Percentiles rank a stretch among this genome's conserved stretches.
These are phyloP conservation scores for Oostethus manadensis DNA, from an alignment of 2,113 vertebrate genomes.

Conservation along the genomic window DNA sequence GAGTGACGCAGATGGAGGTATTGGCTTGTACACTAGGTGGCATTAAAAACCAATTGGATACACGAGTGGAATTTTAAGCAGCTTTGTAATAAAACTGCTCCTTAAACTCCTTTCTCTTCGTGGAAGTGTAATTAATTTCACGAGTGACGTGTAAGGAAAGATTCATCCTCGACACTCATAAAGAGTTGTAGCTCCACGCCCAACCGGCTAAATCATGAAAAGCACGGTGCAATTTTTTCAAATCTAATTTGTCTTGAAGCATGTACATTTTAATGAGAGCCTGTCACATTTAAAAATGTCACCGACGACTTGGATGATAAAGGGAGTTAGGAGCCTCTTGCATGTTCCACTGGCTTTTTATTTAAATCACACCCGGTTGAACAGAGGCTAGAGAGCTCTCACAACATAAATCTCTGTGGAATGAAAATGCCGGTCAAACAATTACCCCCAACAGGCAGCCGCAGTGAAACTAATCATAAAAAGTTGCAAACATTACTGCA, in stretches of 20 bases:
- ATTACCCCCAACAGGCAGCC: not conserved
- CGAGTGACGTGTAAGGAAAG: not conserved
- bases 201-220: not conserved
- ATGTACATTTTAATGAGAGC: not conserved
- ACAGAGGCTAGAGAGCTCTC: not conserved
- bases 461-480: not conserved
- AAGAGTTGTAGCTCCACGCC: not conserved
- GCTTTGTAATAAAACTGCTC: not conserved
- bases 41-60: slow-evolving; percentile 36
- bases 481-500: not conserved
- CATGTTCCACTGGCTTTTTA: not conserved
- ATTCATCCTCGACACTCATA: not conserved
- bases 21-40: slow-evolving; percentile 51
- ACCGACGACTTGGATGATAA: not conserved
- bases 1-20: not conserved
- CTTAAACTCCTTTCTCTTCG: not conserved
- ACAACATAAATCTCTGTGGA: not conserved
- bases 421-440: not conserved
- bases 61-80: slow-evolving; percentile 41
- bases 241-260: too few species aligned
- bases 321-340: not conserved
- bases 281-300: slow-evolving; percentile 1
- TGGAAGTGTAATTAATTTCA: not conserved
- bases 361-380: not conserved
- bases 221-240: too few species aligned